Percentiles rank a stretch among this genome's conserved stretches.
These are phyloP conservation scores for Grammomys dolichurus DNA, from an alignment of 2,113 vertebrate genomes.

Conservation along the genomic window DNA sequence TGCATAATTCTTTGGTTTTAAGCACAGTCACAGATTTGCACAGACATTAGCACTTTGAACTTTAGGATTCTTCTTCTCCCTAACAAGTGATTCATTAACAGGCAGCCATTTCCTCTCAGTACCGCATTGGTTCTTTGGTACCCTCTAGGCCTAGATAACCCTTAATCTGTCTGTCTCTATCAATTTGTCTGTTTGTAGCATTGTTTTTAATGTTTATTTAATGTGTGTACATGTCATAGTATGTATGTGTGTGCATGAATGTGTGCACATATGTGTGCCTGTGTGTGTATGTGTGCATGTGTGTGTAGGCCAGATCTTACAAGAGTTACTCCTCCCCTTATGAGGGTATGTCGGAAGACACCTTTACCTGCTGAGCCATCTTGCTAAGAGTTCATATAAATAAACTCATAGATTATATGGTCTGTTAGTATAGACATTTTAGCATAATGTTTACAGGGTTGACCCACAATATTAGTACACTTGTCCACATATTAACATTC, in stretches of 20 bases:
- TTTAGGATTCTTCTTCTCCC: neutral
- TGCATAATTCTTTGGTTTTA: neutral
- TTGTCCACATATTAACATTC: neutral
- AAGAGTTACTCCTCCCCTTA: neutral
- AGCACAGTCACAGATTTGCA: neutral
- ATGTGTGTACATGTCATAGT: neutral
- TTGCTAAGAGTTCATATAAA: neutral
- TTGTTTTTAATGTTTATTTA: neutral
- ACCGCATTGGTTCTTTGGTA: neutral
- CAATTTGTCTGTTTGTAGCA: neutral
- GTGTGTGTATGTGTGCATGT: neutral
- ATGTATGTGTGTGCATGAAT: neutral
- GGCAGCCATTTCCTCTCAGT: rapidly evolving
- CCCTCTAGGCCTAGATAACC: neutral
- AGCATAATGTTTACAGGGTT: conserved; percentile 21
- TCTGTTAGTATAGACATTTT: conserved; percentile 14
- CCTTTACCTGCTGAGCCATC: neutral
- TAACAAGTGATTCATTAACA: neutral
- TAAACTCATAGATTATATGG: neutral
- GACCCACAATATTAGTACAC: neutral
- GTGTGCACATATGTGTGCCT: neutral
- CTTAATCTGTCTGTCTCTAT: neutral
- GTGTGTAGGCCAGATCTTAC: neutral
- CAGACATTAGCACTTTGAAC: neutral
- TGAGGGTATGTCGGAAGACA: neutral